phyloP scores from a whole-genome alignment of 1,140 invertebrate genomes.

The Penaeus japonicus region DNA sequence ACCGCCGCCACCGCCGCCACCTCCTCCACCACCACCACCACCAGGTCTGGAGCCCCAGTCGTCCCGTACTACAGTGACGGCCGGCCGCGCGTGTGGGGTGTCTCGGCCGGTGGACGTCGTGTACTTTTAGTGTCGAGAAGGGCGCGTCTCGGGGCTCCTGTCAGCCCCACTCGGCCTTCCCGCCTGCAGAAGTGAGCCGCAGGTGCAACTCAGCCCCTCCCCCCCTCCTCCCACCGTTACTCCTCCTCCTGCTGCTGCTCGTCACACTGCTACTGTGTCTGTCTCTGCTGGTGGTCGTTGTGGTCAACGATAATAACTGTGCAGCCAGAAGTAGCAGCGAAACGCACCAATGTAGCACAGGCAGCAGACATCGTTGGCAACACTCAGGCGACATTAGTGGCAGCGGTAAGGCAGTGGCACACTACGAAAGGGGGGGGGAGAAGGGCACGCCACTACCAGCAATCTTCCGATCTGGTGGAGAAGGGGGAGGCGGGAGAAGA shows the following conservation, averaged over 20 bases:
- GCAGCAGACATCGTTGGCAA: background rate
- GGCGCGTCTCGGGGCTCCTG: conserved; percentile 28
- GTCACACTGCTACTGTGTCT: background rate
- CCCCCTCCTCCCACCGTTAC: background rate
- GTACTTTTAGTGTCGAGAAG: background rate
- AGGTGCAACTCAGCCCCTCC: background rate
- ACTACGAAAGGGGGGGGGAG: background rate
- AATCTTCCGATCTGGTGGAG: background rate
- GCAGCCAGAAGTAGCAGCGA: background rate
- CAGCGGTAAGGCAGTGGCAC: background rate
- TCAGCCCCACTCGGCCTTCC: background rate
- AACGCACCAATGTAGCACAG: conserved; percentile 21
- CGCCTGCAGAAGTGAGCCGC: conserved; percentile 1
- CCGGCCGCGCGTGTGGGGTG: conserved; percentile 39
- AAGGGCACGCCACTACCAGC: no score
- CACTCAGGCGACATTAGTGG: background rate
- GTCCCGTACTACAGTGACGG: conserved; percentile 46
- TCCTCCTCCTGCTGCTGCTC: background rate
- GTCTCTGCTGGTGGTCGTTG: conserved; percentile 20
- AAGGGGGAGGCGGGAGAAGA: background rate
- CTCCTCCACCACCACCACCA: conserved; percentile 35
- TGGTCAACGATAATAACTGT: background rate
- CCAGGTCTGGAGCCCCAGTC: conserved; percentile 42
- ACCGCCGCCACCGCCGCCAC: conserved; percentile 8
- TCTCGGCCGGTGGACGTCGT: conserved; percentile 40